Evolutionary conservation across 1,140 invertebrate species (phyloP), one percentile per base, ranked within the genome.

Genomic region (Caligus rogercresseyi): DNA sequence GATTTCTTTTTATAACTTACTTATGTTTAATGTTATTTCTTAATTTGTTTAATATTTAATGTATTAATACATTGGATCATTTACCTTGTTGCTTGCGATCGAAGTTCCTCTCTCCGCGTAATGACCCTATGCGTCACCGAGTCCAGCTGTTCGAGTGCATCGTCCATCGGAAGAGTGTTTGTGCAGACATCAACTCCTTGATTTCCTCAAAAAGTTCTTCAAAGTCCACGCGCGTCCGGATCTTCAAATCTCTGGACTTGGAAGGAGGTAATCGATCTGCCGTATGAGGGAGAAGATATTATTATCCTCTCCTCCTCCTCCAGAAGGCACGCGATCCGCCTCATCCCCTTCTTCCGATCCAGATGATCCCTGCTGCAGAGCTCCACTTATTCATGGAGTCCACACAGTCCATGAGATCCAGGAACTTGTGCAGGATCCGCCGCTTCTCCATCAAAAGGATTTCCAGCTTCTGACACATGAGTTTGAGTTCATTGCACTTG

Each of bases 211-310:
- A 60, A 25, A 25, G 18, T 21, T 60, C 57, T n/a, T 60, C 57
- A 60, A 60, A 60, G 24, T 60, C 57, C 25, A 18, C 20, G 7
- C 57, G 57, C 15, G 57, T 26, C 21, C 57, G 23, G 1, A 60
- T 21, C n/a, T 60, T 60, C 57, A 60, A 60, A 18, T 60, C 57
- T 15, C 26, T 24, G 14, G 57, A 60, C 25, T 60, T 60, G 15
- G 24, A 26, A 60, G 24, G 13, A 60, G 23, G 57, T 60, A 60
- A 60, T 60, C 57, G n/a, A 60, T 60, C 43, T 60, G 57, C 16
- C 57, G 57, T 1, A 60, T 60, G 18, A 24, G 57, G 51, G 24
- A 26, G 57, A 60, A 60, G 15, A 60, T 25, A 60, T 60, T 25
- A 7, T 60, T 31, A 25, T 60, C 57, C 43, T 19, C 16, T 16